Evolutionary conservation across 1,140 invertebrate genomes (phyloP), one percentile per base, ranked within the genome.

Genomic region (Ceratina japonica): DNA sequence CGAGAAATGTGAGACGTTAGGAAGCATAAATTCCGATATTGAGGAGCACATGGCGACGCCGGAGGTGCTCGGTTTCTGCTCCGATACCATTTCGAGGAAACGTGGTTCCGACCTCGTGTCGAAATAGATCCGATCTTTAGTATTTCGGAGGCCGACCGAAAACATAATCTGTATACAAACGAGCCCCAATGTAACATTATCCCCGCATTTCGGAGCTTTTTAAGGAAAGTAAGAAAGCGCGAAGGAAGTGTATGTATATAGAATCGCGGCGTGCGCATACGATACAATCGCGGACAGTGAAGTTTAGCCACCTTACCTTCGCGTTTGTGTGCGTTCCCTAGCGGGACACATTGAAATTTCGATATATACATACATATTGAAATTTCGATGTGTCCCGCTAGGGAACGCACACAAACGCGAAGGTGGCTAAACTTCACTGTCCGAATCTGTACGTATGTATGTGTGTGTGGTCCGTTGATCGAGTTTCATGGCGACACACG

Each of bases 401-500:
- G n/a, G n/a, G n/a, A n/a, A n/a, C n/a, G n/a, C n/a, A n/a, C n/a
- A n/a, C n/a, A n/a, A n/a, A n/a, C n/a, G n/a, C n/a, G n/a, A n/a
- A n/a, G n/a, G n/a, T n/a, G n/a, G n/a, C n/a, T n/a, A n/a, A n/a
- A n/a, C n/a, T n/a, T n/a, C n/a, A n/a, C n/a, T n/a, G n/a, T n/a
- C n/a, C n/a, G n/a, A n/a, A 27, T 31, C 56, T 75, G 18, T 59
- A n/a, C 20, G 54, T 75, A 10, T 7, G 37, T 44, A 10, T 10
- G 37, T 10, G 16, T 52, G 52, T 66, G 54, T 51, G 71, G 44
- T n/a, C 16, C n/a, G 61, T 74, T 69, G n/a, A 24, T 63, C 68
- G 65, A 76, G 56, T 73, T 80, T 62, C 77, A 84, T 84, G 77
- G 72, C 77, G 83, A 58, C 77, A 71, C 71, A 73, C 68, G 68